Base-by-base conservation (phyloP, 1,140 invertebrate genomes). In the Platorchestia sp. region DNA sequence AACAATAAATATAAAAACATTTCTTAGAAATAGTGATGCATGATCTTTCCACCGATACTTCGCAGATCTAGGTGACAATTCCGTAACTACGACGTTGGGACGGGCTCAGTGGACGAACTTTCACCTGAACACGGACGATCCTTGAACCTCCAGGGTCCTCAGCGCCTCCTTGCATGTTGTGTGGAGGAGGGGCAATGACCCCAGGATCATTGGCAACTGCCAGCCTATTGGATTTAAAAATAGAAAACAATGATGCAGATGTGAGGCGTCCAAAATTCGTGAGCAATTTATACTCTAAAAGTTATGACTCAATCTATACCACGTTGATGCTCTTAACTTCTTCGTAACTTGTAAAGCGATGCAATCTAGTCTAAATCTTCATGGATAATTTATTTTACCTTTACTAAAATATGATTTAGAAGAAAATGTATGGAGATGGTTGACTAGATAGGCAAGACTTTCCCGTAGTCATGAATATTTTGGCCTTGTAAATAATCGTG, bases 61-160 rank as follows among this genome's bases (percentile, higher is more conserved):
- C 59, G 59, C 59, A 75, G 14, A 75, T 75, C 47, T 75, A 27
- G 87, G n/a, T 41, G 43, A 43, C 87, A 89, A 89, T 89, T 89
- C n/a, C 86, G 7, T 42, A 89, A 89, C n/a, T 89, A 42, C 87
- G 87, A 42, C n/a, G 87, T 43, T 89, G 87, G 41, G 41, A 5
- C 87, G 87, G 87, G n/a, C 40, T 93, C 44, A 14, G 91, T 47
- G 43, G 91, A 45, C 45, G 43, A 93, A 93, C 91, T 93, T 93
- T 93, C 91, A 93, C 91, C 91, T 45, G 91, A 44, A n/a, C 91
- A 75, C 44, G 44, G 47, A 40, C 45, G 45, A 93, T 42, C 91
- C 91, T 93, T 93, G 91, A 93, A 93, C 91, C 91, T 93, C 47
- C 22, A n/a, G 91, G 91, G 22, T 44, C 44, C 44, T 93, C 44